Evolutionary conservation across 2,888 invertebrate genomes (phyloP).

Genomic region (Caenorhabditis afra): DNA sequence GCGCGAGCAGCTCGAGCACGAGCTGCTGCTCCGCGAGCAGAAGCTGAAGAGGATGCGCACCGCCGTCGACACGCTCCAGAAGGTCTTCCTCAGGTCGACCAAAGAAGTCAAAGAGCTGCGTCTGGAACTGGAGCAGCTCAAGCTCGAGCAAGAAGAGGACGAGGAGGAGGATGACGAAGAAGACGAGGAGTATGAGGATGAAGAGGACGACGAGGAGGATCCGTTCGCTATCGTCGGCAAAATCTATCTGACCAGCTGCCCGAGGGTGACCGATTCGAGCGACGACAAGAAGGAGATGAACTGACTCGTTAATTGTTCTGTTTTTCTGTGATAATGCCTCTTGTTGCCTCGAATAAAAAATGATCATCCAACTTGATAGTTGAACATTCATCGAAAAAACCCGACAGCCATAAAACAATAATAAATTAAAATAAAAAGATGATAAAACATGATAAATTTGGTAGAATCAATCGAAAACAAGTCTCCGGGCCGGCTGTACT

Average conservation of each 20-base stretch:
- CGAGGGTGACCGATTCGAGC: neutral
- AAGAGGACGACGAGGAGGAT: slow-evolving; percentile 1
- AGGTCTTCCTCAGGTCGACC: neutral
- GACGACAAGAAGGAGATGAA: neutral
- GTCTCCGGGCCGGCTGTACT: slow-evolving; percentile 25
- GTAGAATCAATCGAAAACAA: slow-evolving; percentile 49
- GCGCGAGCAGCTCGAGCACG: neutral
- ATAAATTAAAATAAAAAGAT: neutral
- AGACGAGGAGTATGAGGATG: neutral
- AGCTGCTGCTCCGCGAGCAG: neutral
- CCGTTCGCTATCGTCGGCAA: neutral
- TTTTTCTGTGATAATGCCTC: no score
- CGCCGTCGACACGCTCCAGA: no score
- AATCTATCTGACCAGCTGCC: neutral
- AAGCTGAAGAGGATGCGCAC: neutral
- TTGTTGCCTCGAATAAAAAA: no score
- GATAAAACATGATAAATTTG: neutral
- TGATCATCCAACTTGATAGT: no score
- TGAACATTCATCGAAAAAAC: neutral
- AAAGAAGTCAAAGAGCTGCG: neutral
- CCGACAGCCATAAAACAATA: neutral
- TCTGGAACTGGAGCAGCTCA: neutral
- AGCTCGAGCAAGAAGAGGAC: neutral
- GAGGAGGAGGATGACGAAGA: neutral
- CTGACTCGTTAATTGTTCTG: no score